Percentiles rank a stretch among this genome's conserved stretches.
Conservation (phyloP, 2,113 vertebrate genomes). For the Polyodon spathula region DNA sequence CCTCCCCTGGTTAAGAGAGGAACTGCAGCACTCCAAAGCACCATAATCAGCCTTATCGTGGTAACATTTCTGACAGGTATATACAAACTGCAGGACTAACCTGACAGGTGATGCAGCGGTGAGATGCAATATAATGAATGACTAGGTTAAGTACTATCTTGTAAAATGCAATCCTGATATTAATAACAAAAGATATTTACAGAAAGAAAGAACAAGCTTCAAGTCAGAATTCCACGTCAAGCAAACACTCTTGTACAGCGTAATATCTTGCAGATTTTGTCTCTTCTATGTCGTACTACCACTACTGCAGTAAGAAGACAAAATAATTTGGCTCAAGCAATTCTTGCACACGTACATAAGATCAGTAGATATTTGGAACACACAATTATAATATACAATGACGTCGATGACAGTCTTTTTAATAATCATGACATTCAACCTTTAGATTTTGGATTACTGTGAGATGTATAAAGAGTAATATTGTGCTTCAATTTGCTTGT, state of each 20-base stretch:
- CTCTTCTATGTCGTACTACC: slow-evolving; percentile 13
- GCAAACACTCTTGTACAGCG: slow-evolving; percentile 44
- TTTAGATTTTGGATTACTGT: slow-evolving; percentile 1
- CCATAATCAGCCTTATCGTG: slow-evolving; percentile 29
- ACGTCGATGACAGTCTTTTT: not conserved
- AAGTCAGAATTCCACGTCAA: slow-evolving; percentile 46
- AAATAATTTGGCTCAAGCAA: slow-evolving; percentile 27
- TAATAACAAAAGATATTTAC: slow-evolving; percentile 46
- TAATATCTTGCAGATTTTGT: slow-evolving; percentile 33
- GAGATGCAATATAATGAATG: not conserved
- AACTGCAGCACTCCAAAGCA: slow-evolving; percentile 28
- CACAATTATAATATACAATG: slow-evolving; percentile 7
- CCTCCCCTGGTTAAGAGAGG: not conserved
- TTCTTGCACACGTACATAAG: slow-evolving; percentile 39
- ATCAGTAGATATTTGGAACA: slow-evolving; percentile 16
- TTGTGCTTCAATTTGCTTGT: slow-evolving; percentile 15
- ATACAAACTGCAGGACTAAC: slow-evolving; percentile 7
- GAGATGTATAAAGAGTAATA: not conserved
- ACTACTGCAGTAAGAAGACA: slow-evolving; percentile 24
- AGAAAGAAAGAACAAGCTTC: slow-evolving; percentile 34
- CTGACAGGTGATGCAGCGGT: not conserved
- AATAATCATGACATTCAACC: slow-evolving; percentile 8
- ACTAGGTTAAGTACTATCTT: slow-evolving; percentile 13
- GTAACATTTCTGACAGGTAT: not conserved
- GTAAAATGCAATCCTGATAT: slow-evolving; percentile 20